Conservation (phyloP, 2,888 invertebrate species). For the Hirtodrosophila trivittata region DNA sequence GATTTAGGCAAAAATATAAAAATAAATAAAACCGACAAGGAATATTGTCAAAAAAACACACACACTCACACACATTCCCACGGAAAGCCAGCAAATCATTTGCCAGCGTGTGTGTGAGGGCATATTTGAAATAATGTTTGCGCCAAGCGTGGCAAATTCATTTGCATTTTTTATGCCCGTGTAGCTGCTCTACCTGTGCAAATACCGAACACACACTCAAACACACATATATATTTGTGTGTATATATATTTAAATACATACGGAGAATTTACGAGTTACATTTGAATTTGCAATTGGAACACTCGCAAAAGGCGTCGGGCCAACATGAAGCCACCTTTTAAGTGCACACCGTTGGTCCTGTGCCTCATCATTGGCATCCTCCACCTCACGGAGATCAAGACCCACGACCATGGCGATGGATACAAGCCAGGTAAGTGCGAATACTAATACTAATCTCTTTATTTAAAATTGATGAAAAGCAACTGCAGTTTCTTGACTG, state of each 20-base stretch:
- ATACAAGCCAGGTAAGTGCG: constrained; percentile 83
- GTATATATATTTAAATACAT: not conserved
- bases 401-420: constrained; percentile 83
- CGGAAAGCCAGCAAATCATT: constrained; percentile 53
- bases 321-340: constrained; percentile 54
- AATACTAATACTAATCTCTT: not conserved
- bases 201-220: not conserved
- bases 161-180: constrained; percentile 59
- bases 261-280: constrained; percentile 27
- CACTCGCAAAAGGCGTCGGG: constrained; percentile 9
- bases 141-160: constrained; percentile 58
- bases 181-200: constrained; percentile 38
- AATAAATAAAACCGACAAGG: not conserved
- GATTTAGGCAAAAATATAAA: constrained; percentile 33
- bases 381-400: constrained; percentile 54
- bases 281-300: constrained; percentile 24
- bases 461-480: not conserved
- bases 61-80: constrained; percentile 23
- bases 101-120: constrained; percentile 3
- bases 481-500: not conserved
- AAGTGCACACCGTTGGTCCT: constrained; percentile 52
- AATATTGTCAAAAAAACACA: constrained; percentile 6
- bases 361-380: constrained; percentile 69
- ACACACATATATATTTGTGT: constrained; percentile 5
- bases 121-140: constrained; percentile 57